Evolutionary conservation across 2,888 invertebrate species (phyloP), one percentile per base, ranked within the genome.

Genomic region (Noctua janthina): DNA sequence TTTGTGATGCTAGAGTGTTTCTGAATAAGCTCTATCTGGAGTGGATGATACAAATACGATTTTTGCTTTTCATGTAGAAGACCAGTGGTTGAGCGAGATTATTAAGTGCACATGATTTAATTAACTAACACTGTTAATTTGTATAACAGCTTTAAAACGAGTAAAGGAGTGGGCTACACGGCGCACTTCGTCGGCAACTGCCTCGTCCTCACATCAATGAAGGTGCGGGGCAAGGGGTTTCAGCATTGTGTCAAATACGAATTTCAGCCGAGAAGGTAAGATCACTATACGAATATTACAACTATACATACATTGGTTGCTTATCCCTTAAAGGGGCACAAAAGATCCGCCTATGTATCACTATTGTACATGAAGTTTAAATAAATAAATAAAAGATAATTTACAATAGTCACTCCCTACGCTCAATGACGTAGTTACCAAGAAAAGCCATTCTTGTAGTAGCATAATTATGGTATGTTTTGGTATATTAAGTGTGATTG

Each of bases 171-270:
- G 78, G 99, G 99, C 70, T 99, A 99, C 96, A 99, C 99, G 74
- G 99, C 99, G 79, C 99, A 99, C 97, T 99, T 99, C 97, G 99
- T 99, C 91, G 99, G 99, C 91, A 99, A 99, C 97, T 99, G 99
- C 96, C 98, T 99, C 89, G 99, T 99, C 87, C 98, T 99, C 92
- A 99, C 99, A 51, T 99, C 99, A 54, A 99, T 99, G 99, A 99
- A 99, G 97, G 98, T 99, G 88, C 99, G 99, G 94, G 99, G 99
- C 92, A 99, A 99, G 97, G 99, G 99, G 89, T 99, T 99, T 97
- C 99, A 99, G 96, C 99, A 99, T 97, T 99, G 99, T 97, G 99
- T 99, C 95, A 99, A 99, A 97, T 99, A 99, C 95, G 99, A 99
- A 97, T 99, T 99, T 97, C 99, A 99, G 95, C 99, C 99, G 64